Conservation (phyloP, 2,113 vertebrate species). For the Pelvicachromis taeniatus region DNA sequence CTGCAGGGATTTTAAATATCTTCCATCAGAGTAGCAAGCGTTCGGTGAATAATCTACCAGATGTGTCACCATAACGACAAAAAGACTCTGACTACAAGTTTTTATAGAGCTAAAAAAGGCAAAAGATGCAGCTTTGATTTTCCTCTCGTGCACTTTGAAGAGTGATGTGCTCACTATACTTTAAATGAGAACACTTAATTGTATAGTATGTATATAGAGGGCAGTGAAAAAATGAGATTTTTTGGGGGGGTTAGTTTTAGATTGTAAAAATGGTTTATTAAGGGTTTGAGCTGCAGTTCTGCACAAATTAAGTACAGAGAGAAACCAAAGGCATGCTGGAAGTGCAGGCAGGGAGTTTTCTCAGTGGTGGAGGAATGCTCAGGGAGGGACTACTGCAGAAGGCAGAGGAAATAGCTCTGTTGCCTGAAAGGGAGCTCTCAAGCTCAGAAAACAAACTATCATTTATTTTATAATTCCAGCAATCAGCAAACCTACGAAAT, state of each 20-base stretch:
- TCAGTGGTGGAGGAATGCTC: conserved; percentile 75
- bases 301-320: conserved; percentile 52
- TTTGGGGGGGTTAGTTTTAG: conserved; percentile 16
- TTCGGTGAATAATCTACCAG: conserved; percentile 35
- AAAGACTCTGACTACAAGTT: neutral
- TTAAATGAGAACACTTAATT: conserved; percentile 38
- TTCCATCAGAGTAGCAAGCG: conserved; percentile 7
- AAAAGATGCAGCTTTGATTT: neutral
- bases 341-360: conserved; percentile 72
- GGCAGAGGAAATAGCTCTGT: conserved; percentile 73
- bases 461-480: conserved; percentile 37
- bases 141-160: neutral
- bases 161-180: conserved; percentile 4
- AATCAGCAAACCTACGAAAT: conserved; percentile 15
- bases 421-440: conserved; percentile 65
- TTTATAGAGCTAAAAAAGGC: neutral
- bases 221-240: conserved; percentile 8
- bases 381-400: conserved; percentile 70
- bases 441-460: conserved; percentile 66
- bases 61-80: conserved; percentile 9
- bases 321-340: conserved; percentile 71
- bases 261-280: conserved; percentile 48
- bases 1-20: conserved; percentile 6
- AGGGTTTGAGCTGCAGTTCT: conserved; percentile 30
- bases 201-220: conserved; percentile 41